Evolutionary conservation across 1,140 invertebrate species (phyloP).

Genomic region (Acromyrmex heyeri): DNA sequence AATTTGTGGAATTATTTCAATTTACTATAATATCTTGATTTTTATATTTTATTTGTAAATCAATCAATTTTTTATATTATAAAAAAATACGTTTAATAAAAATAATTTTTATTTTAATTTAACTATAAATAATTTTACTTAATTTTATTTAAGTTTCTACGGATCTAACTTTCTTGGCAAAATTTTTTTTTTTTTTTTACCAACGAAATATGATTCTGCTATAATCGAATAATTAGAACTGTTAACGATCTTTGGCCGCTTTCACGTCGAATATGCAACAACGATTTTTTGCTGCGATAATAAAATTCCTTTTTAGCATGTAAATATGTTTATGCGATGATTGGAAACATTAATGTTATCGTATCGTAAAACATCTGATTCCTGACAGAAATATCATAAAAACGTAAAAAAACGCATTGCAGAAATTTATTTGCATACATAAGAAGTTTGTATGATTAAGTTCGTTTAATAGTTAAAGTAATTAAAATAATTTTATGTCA

Average conservation of each 20-base stretch:
- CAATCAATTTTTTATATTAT: background rate
- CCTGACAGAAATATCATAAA: background rate
- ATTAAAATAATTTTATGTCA: constrained; percentile 56
- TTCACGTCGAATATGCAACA: constrained; percentile 9
- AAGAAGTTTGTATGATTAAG: background rate
- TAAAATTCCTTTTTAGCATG: constrained; percentile 11
- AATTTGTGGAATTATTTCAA: background rate
- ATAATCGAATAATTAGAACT: constrained; percentile 35
- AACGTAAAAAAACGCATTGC: background rate
- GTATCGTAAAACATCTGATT: background rate
- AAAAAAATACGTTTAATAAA: background rate
- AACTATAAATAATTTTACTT: background rate
- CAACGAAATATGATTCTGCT: background rate
- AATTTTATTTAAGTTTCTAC: background rate
- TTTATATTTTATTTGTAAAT: constrained; percentile 15
- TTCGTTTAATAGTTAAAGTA: background rate
- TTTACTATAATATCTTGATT: background rate
- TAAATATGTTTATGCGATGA: constrained; percentile 11
- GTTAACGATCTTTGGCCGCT: constrained; percentile 2
- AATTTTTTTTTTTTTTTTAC: background rate
- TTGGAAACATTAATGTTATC: constrained; percentile 29
- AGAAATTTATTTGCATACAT: constrained; percentile 33
- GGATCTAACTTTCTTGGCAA: background rate
- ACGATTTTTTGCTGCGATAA: background rate
- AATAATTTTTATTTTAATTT: constrained; percentile 5